Evolutionary conservation across 2,113 vertebrate genomes (phyloP).

Genomic region (Pteruthius melanotis): DNA sequence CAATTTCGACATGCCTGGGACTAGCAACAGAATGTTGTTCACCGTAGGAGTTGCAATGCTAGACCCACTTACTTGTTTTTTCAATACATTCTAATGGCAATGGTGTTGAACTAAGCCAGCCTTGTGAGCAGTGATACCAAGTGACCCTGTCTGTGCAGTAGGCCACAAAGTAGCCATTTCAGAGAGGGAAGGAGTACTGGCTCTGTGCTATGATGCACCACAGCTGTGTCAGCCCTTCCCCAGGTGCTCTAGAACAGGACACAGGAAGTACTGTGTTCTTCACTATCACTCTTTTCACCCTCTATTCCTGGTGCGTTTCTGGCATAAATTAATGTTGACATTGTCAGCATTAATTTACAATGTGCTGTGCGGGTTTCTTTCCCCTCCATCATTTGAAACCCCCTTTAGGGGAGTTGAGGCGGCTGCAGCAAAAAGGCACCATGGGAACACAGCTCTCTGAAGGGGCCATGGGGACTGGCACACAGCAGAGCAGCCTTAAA

Average conservation of each 20-base stretch:
- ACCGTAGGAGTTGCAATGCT: neutral
- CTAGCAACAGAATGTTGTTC: neutral
- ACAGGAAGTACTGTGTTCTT: neutral
- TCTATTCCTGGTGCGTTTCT: neutral
- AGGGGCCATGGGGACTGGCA: neutral
- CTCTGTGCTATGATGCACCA: neutral
- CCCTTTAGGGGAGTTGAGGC: conserved; percentile 3
- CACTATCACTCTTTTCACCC: neutral
- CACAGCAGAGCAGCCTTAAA: neutral
- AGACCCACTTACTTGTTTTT: neutral
- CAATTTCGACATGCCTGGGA: neutral
- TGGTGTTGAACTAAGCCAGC: neutral
- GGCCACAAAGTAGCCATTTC: neutral
- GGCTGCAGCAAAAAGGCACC: neutral
- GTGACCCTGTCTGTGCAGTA: neutral
- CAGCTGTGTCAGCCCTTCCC: neutral
- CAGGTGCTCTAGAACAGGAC: neutral
- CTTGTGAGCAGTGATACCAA: fast-evolving
- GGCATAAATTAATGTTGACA: conserved; percentile 40
- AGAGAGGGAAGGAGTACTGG: neutral
- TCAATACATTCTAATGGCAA: neutral
- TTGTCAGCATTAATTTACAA: conserved; percentile 31
- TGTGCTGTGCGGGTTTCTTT: neutral
- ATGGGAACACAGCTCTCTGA: neutral
- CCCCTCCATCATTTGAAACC: neutral